Percentiles rank a stretch among this genome's conserved stretches.
phyloP scores from a whole-genome alignment of 2,888 invertebrate species.

The Cataglyphis albicans region DNA sequence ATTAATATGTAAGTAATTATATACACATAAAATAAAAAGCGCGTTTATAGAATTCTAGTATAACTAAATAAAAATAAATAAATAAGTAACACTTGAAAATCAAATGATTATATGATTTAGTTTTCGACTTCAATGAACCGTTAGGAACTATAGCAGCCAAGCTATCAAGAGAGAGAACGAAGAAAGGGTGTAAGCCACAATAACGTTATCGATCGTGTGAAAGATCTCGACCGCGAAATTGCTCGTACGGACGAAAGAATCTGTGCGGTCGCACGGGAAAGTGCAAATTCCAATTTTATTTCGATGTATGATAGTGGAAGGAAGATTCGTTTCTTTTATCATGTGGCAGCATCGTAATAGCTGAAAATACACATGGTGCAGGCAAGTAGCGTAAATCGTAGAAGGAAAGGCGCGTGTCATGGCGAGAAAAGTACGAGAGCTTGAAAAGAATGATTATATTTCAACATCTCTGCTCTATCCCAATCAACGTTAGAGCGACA shows the following conservation, averaged over 20 bases:
- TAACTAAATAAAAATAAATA: not conserved
- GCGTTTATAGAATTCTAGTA: not conserved
- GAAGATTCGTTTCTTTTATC: constrained; percentile 50
- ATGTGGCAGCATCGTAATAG: constrained; percentile 38
- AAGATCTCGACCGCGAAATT: constrained; percentile 65
- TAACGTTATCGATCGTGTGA: constrained; percentile 54
- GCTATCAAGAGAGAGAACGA: constrained; percentile 50
- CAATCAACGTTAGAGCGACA: not conserved
- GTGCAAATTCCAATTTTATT: constrained; percentile 67
- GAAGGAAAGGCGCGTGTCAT: constrained; percentile 2
- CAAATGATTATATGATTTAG: not conserved
- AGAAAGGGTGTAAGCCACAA: constrained; percentile 52
- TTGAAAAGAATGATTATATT: constrained; percentile 25
- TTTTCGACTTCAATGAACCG: constrained; percentile 12
- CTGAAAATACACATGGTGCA: constrained; percentile 10
- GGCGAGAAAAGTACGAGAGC: constrained; percentile 54
- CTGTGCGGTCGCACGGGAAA: constrained; percentile 19
- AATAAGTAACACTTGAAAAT: not conserved
- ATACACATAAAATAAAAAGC: no score
- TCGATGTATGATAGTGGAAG: constrained; percentile 57
- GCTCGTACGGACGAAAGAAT: constrained; percentile 65
- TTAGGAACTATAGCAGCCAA: not conserved
- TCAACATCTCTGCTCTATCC: not conserved
- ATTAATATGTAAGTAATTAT: no score
- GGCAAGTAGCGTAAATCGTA: constrained; percentile 30